phyloP scores from a whole-genome alignment of 2,888 invertebrate species.

The Euclidia mi region DNA sequence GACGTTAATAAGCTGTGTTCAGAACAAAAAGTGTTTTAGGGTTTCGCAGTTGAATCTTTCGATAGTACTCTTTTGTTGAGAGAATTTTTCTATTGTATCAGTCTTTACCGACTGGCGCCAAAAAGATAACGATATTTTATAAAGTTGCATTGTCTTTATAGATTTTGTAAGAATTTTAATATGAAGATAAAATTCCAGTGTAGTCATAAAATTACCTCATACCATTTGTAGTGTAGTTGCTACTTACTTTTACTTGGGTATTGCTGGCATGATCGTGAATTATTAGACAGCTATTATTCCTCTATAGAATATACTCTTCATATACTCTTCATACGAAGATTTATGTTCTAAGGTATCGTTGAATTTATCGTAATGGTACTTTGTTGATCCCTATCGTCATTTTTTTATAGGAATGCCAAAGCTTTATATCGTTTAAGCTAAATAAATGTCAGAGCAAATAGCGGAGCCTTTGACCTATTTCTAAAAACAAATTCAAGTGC shows the following conservation, averaged over 20 bases:
- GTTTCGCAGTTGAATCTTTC: slow-evolving; percentile 22
- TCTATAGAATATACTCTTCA: slow-evolving; percentile 16
- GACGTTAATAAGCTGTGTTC: slow-evolving; percentile 48
- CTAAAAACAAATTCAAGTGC: neutral
- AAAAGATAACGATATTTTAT: no score
- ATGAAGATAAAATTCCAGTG: no score
- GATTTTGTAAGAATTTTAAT: neutral
- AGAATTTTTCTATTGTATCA: slow-evolving; percentile 18
- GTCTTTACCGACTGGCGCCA: slow-evolving; percentile 12
- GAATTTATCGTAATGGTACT: neutral
- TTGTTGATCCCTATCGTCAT: neutral
- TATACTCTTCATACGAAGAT: slow-evolving; percentile 11
- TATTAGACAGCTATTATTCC: slow-evolving; percentile 30
- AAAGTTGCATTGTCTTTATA: slow-evolving; percentile 11
- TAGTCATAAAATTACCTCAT: no score
- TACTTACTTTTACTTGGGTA: no score
- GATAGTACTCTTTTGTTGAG: slow-evolving; percentile 28
- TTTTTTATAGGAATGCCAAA: no score
- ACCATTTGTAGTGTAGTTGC: no score
- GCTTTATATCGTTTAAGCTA: no score
- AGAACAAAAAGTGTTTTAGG: slow-evolving; percentile 27
- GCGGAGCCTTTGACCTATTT: slow-evolving; percentile 1
- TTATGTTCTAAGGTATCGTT: neutral
- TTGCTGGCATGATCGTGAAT: slow-evolving; percentile 9
- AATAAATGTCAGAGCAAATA: no score